Evolutionary conservation across 2,888 invertebrate genomes (phyloP).

Genomic region (Polydrusus cervinus): DNA sequence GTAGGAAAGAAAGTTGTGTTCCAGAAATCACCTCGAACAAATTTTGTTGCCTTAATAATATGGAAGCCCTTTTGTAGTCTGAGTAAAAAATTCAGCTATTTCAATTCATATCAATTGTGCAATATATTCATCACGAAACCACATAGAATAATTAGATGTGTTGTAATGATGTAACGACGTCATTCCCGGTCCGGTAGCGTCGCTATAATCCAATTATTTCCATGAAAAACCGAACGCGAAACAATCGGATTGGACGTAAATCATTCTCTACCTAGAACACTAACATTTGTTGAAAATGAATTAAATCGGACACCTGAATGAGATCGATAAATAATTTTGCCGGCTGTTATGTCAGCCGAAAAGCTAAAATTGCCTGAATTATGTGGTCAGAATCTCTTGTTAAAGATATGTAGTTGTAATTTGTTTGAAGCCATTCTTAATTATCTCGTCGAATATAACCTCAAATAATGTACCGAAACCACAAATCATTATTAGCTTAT

Average conservation of each 20-base stretch:
- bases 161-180: background rate
- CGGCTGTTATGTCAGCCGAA: slow-evolving; percentile 1
- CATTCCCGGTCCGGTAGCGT: background rate
- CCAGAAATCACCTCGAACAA: too few species aligned
- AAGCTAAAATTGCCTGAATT: slow-evolving; percentile 9
- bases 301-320: slow-evolving; percentile 20
- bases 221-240: slow-evolving; percentile 13
- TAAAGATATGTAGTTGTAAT: background rate
- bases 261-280: slow-evolving; percentile 21
- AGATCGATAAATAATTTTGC: slow-evolving; percentile 16
- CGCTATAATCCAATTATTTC: slow-evolving; percentile 15
- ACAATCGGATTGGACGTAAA: slow-evolving; percentile 19
- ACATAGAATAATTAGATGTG: background rate
- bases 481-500: too few species aligned
- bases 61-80: too few species aligned
- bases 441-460: too few species aligned
- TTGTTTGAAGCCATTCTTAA: background rate
- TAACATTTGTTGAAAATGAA: slow-evolving; percentile 13
- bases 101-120: background rate
- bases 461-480: too few species aligned
- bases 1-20: too few species aligned
- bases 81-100: background rate
- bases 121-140: background rate
- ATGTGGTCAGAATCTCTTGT: background rate
- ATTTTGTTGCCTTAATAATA: too few species aligned